A percentile compares a stretch with the other conserved stretches of the same genome.
phyloP scores from a whole-genome alignment of 2,888 invertebrate species.

The Hedychridium roseum region DNA sequence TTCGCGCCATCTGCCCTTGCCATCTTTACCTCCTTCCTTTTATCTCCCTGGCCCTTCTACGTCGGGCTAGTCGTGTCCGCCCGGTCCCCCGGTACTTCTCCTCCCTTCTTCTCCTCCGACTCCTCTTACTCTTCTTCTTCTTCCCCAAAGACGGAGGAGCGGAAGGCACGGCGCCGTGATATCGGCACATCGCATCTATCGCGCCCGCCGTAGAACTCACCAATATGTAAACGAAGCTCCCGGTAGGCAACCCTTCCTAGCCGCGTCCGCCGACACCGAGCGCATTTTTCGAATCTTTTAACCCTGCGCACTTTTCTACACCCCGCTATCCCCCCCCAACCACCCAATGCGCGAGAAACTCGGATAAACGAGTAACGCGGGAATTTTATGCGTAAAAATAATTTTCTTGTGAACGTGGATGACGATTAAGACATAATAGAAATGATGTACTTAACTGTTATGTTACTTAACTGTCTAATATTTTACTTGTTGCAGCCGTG shows the following conservation, averaged over 20 bases:
- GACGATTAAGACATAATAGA: no score
- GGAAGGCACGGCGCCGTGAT: slow-evolving; percentile 45
- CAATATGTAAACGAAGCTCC: slow-evolving; percentile 47
- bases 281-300: slow-evolving; percentile 14
- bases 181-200: slow-evolving; percentile 49
- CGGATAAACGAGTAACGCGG: no score
- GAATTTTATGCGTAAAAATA: no score
- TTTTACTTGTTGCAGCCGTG: no score
- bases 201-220: slow-evolving; percentile 39
- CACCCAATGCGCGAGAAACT: no score
- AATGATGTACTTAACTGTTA: no score
- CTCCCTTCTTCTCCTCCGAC: slow-evolving; percentile 2
- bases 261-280: slow-evolving; percentile 16
- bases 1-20: slow-evolving; percentile 55
- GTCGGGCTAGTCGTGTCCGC: no score
- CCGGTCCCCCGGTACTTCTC: slow-evolving; percentile 3
- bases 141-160: slow-evolving; percentile 9
- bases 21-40: slow-evolving; percentile 37
- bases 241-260: slow-evolving; percentile 9
- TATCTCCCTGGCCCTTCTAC: no score
- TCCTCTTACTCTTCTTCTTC: slow-evolving; percentile 1
- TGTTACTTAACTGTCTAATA: no score
- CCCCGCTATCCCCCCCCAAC: no score
- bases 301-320: not conserved
- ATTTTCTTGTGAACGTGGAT: no score